Base-by-base conservation (phyloP, 2,888 invertebrate genomes). In the Macaria liturata region DNA sequence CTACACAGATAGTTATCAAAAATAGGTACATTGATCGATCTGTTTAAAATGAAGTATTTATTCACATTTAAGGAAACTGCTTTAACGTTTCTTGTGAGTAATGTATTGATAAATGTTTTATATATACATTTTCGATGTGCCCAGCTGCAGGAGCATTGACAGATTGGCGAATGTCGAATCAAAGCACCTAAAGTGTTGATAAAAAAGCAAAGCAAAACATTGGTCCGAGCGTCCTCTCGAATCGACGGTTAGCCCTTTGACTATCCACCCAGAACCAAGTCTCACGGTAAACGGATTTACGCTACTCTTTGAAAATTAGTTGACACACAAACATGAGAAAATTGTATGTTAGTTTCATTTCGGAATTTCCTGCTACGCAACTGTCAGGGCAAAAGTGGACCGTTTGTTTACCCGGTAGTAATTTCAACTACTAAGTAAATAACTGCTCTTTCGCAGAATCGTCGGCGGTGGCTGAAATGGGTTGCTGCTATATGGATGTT, bases 231-330 rank as follows among this genome's bases (percentile, higher is more conserved):
- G 8, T 9, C 9, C 3, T 4, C 0, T 34, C 9, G 30, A 40
- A 20, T 48, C 30, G 30, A 48, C n/a, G 32, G 34, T 32, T n/a
- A n/a, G 39, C 32, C 43, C 47, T 54, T 54, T 54, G 48, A 48
- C 34, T 48, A 30, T 6, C 44, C 47, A 20, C 5, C 37, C 47
- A 43, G n/a, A 32, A 31, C 46, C 9, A 9, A 34, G 31, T 46
- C 7, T 31, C 32, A 46, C 32, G 30, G n/a, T 9, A n/a, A 39
- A 8, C 44, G 8, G 7, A 50, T 32, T 46, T 31, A 39, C 37
- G 9, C 52, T 8, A 9, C 43, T 32, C 8, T 43, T 39, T 20
- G 30, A 51, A 44, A 51, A 49, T 31, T 51, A 64, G 62, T 54
- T 43, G 46, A 61, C 42, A n/a, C 5, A 42, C 42, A 42, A 42